A percentile compares a stretch with the other conserved stretches of the same genome.
Evolutionary conservation across 2,113 vertebrate genomes (phyloP).

Genomic region (Lota lota): DNA sequence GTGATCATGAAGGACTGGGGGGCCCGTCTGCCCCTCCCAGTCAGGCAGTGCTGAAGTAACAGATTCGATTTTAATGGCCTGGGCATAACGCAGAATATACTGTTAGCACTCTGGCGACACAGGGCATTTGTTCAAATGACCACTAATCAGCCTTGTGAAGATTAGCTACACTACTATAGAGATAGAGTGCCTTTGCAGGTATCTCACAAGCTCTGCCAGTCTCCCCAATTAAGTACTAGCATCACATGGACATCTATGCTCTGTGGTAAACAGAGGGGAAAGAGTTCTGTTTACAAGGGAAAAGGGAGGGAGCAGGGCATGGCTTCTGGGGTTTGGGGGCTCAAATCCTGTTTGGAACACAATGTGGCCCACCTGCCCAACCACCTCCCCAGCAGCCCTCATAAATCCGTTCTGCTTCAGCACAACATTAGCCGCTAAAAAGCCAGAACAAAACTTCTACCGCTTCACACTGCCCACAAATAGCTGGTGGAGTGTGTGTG

Average conservation of each 20-base stretch:
- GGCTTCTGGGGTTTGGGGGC: background rate
- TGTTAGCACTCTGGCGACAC: background rate
- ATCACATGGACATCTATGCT: background rate
- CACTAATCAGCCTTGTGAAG: background rate
- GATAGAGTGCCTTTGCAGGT: background rate
- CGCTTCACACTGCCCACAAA: background rate
- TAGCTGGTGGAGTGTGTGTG: background rate
- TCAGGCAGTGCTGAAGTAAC: constrained; percentile 6
- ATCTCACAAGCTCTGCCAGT: background rate
- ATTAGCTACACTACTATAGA: background rate
- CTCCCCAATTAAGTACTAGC: background rate
- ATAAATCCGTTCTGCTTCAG: constrained; percentile 42
- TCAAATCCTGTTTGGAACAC: constrained; percentile 7
- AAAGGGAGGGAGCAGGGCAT: background rate
- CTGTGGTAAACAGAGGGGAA: background rate
- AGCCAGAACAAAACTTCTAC: background rate
- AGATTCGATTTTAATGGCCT: constrained; percentile 11
- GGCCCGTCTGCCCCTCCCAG: background rate
- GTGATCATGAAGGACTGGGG: background rate
- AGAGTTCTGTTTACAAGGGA: background rate
- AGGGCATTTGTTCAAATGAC: background rate
- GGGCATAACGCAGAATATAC: background rate
- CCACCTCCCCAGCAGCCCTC: constrained; percentile 6
- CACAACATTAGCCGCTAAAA: constrained; percentile 26
- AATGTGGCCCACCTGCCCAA: background rate